Evolutionary conservation across 2,113 vertebrate species (phyloP).

Genomic region (Micronycteris hirsuta): DNA sequence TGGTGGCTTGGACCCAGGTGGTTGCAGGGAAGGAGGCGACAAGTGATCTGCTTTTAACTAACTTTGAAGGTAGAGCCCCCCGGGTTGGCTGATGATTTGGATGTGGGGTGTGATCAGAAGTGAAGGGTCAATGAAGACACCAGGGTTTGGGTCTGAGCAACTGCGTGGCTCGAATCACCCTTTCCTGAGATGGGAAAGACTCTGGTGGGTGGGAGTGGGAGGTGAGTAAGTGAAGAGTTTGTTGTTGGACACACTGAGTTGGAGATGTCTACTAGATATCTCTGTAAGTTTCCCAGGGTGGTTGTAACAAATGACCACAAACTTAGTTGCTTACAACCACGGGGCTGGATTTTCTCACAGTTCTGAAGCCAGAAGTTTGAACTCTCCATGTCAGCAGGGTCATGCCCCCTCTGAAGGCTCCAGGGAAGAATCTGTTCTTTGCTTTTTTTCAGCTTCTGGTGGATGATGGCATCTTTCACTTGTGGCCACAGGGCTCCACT

Average conservation of each 20-base stretch:
- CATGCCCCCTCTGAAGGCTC: neutral
- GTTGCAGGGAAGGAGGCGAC: neutral
- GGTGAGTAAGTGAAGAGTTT: neutral
- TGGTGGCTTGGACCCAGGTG: neutral
- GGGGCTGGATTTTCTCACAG: neutral
- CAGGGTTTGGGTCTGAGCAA: neutral
- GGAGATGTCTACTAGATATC: neutral
- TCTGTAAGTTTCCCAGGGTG: neutral
- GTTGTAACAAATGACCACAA: neutral
- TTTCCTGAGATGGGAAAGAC: neutral
- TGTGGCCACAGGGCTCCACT: neutral
- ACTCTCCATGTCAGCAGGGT: neutral
- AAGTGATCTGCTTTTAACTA: neutral
- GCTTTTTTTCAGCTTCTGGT: neutral
- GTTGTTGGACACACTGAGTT: neutral
- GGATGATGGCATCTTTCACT: neutral
- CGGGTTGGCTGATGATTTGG: neutral
- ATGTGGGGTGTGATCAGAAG: neutral
- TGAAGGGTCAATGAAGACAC: neutral
- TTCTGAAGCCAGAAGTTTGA: neutral
- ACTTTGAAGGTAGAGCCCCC: neutral
- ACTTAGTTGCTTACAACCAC: neutral
- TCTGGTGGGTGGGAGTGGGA: neutral
- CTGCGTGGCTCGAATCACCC: neutral
- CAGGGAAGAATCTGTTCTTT: neutral